A percentile compares a stretch with the other conserved stretches of the same genome.
Evolutionary conservation across 1,140 invertebrate species (phyloP).

Genomic region (Nasonia vitripennis): DNA sequence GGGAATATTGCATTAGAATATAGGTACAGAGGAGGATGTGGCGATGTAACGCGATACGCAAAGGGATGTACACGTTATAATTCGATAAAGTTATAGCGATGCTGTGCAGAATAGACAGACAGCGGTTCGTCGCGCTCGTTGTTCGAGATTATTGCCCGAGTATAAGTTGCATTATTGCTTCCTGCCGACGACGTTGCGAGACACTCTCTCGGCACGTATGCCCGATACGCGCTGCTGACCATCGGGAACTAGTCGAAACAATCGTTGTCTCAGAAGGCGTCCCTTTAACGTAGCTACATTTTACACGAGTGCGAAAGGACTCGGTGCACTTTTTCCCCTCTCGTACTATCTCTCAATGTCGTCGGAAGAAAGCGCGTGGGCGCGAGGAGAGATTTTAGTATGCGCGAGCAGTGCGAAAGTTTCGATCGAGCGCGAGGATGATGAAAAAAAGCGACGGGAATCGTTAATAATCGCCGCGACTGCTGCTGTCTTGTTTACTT

Average conservation of each 20-base stretch:
- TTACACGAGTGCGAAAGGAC: too few relatives aligned
- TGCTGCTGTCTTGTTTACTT: too few relatives aligned
- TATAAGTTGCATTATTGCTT: not conserved
- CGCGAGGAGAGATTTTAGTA: not conserved
- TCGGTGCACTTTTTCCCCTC: too few relatives aligned
- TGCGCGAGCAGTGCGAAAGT: not conserved
- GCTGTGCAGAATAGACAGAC: too few relatives aligned
- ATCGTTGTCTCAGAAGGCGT: not conserved
- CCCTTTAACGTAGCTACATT: not conserved
- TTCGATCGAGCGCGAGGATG: not conserved
- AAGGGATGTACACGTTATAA: not conserved
- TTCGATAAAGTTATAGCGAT: not conserved
- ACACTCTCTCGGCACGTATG: not conserved
- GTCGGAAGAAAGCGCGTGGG: not conserved
- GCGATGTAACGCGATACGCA: not conserved
- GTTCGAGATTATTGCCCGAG: too few relatives aligned
- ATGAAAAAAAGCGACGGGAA: not conserved
- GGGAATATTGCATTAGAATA: too few relatives aligned
- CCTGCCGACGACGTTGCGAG: not conserved
- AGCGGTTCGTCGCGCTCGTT: too few relatives aligned
- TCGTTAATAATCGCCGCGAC: too few relatives aligned
- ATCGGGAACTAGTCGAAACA: not conserved
- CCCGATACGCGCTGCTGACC: not conserved
- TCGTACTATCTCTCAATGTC: not conserved
- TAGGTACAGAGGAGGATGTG: not conserved